Evolutionary conservation across 2,797 vertebrate genomes (phyloP), one percentile per base, ranked within the genome.

Genomic region (Falco peregrinus): DNA sequence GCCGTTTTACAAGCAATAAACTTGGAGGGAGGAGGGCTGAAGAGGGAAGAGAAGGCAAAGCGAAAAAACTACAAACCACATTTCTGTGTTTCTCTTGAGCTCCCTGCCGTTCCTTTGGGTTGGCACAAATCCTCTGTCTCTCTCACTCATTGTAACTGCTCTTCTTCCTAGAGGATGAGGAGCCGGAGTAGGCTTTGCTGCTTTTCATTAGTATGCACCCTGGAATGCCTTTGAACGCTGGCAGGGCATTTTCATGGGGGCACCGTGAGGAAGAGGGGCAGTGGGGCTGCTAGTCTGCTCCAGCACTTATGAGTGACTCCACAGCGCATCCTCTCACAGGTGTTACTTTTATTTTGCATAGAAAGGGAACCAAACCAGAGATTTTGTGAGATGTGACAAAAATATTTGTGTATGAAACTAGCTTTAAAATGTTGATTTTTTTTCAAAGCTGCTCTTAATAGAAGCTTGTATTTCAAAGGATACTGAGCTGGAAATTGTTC

Each of bases 1-100:
- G 68, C 41, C 56, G 31, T 80, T 96, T 94, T 92, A 80, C 64
- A 80, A 74, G 45, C 39, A 78, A 29, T 89, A 84, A 86, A 90
- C 25, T 65, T 79, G 51, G 11, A 54, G 31, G 14, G 12, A 3
- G 5, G 11, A 64, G 29, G 39, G 26, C 20, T 50, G 20, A 45
- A 78, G 37, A 53, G 26, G 41, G 33, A 84, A 85, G 50, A 60
- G 54, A 76, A 69, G 29, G 67, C 31, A 90, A 81, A 71, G 37
- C 19, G 73, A 67, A 87, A 73, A 67, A n/a, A 6, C n/a, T 82
- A 33, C 48, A 74, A 77, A 51, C 15, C 14, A 6, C 28, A 48
- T 50, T 91, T 94, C 75, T 87, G 8, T 68, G 35, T 84, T 89
- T 71, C 45, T 53, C 37, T 83, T 28, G 45, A 94, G 37, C 47